These are phyloP conservation scores for Nesometra sesokonis DNA, from an alignment of 35 echinoderm and acorn worm species.

Conservation along the genomic window DNA sequence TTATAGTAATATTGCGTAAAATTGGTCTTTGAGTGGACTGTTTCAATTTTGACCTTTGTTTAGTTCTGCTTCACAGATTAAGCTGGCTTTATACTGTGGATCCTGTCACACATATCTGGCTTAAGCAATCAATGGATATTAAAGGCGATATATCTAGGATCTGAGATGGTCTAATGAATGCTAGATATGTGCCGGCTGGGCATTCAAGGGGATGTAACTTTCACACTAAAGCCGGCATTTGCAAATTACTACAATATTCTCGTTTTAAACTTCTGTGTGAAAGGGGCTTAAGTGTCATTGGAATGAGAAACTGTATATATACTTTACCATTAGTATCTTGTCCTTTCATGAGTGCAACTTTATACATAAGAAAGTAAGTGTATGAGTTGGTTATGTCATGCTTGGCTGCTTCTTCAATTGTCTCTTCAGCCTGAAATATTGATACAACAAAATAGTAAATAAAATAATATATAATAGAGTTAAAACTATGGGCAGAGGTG, in stretches of 20 bases:
- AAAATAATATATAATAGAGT: too few species aligned
- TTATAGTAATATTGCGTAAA: too few species aligned
- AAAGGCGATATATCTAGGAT: too few species aligned
- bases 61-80: too few species aligned
- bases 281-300: background rate
- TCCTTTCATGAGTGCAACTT: constrained; percentile 51
- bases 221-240: too few species aligned
- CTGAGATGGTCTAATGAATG: too few species aligned
- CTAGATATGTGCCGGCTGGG: background rate
- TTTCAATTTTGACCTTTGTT: too few species aligned
- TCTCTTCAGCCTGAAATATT: constrained; percentile 63
- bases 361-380: constrained; percentile 60
- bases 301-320: background rate
- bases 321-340: constrained; percentile 33
- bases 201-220: background rate
- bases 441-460: background rate
- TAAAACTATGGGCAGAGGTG: too few species aligned
- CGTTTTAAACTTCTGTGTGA: background rate
- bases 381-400: constrained; percentile 55
- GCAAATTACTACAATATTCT: background rate
- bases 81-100: too few species aligned
- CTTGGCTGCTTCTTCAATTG: constrained; percentile 61
- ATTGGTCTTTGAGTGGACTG: too few species aligned
- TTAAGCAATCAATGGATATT: too few species aligned
- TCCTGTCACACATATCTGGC: too few species aligned